Evolutionary conservation across 37 sponge, comb jelly and placozoan species (phyloP).

Genomic region (Geodia barretti): DNA sequence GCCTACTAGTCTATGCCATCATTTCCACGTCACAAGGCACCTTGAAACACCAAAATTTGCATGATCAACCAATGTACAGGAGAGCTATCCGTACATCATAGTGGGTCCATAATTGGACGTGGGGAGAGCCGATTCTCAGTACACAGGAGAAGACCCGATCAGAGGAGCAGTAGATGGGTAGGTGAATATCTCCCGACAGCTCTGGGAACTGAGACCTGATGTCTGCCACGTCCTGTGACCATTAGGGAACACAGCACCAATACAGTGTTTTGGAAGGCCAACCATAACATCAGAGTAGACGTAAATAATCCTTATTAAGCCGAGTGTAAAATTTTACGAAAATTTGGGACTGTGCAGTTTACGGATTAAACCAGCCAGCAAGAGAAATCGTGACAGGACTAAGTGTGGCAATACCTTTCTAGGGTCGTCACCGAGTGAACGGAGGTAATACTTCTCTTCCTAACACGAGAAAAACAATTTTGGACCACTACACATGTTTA

Average conservation of each 20-base stretch:
- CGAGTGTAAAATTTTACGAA: not conserved
- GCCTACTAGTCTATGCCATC: no score
- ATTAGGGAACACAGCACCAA: not conserved
- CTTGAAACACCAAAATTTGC: no score
- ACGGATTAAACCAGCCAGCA: no score
- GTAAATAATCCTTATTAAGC: not conserved
- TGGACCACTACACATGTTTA: no score
- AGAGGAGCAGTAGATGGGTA: conserved; percentile 68
- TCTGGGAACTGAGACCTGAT: conserved; percentile 77
- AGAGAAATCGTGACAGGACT: no score
- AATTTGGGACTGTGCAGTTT: no score
- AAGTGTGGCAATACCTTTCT: conserved; percentile 87
- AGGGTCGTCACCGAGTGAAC: conserved; percentile 76
- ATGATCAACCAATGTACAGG: no score
- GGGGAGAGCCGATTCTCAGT: conserved; percentile 79
- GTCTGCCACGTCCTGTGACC: conserved; percentile 77
- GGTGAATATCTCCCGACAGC: conserved; percentile 65
- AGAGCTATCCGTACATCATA: conserved; percentile 92
- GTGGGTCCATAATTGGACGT: conserved; percentile 91
- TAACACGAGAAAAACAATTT: conserved; percentile 4
- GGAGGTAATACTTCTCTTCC: conserved; percentile 87
- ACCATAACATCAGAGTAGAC: not conserved
- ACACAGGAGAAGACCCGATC: conserved; percentile 84
- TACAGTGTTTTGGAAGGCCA: not conserved
- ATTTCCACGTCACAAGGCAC: no score